These are phyloP conservation scores for Uloborus diversus DNA, from an alignment of 1,140 invertebrate genomes.

Conservation along the genomic window DNA sequence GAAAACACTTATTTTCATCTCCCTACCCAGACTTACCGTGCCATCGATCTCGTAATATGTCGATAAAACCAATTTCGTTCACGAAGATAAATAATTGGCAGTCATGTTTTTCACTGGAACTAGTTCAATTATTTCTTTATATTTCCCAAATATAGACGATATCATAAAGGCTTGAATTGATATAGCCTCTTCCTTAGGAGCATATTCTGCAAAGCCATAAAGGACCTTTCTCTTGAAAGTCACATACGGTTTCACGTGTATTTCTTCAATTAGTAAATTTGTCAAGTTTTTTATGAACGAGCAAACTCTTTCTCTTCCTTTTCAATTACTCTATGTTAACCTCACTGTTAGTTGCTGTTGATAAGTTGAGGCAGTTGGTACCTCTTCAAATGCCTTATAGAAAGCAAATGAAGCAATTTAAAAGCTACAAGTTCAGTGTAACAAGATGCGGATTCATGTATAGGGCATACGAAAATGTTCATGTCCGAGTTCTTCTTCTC, in stretches of 20 bases:
- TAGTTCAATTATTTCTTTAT: conserved; percentile 7
- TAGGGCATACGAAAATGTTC: no score
- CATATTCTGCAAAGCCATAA: conserved; percentile 5
- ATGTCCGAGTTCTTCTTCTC: no score
- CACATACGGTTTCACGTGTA: background rate
- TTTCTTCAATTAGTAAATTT: conserved; percentile 8
- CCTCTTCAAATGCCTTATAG: background rate
- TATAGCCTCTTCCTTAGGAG: background rate
- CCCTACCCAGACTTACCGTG: no score
- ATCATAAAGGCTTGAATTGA: conserved; percentile 16
- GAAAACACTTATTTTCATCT: no score
- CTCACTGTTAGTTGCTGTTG: background rate
- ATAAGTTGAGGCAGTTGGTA: background rate
- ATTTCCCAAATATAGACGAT: background rate
- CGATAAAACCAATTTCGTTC: no score
- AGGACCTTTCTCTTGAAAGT: background rate
- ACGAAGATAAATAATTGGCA: background rate
- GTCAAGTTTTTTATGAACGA: background rate
- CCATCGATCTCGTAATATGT: no score
- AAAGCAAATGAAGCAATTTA: background rate
- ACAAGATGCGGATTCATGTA: background rate
- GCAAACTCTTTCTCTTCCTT: background rate
- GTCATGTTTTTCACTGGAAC: conserved; percentile 1
- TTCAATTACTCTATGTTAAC: background rate
- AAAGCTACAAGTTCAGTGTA: background rate